These are phyloP conservation scores for Acyrthosiphon pisum DNA, from an alignment of 1,140 invertebrate species.

Conservation along the genomic window DNA sequence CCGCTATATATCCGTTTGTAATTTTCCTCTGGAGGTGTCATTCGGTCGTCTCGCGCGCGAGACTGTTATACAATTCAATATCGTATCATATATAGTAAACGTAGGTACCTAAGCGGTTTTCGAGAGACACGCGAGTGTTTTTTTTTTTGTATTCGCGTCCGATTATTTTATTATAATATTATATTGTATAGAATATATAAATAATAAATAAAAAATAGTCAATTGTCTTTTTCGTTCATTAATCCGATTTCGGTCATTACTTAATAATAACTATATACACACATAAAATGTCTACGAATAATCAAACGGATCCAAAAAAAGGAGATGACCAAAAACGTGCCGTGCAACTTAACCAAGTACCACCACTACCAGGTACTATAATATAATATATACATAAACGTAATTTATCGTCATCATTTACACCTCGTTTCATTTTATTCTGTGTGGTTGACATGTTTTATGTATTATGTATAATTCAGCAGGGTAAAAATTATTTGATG, in stretches of 20 bases:
- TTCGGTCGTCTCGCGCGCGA: not conserved
- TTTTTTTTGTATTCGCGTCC: not conserved
- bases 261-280: not conserved
- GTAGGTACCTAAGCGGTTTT: not conserved
- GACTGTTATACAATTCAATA: not conserved
- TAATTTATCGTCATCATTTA: not conserved
- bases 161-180: not conserved
- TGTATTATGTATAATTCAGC: not conserved
- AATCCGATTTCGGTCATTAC: not conserved
- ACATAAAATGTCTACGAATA: conserved; percentile 22
- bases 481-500: not conserved
- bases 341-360: not conserved
- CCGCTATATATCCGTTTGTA: conserved; percentile 6
- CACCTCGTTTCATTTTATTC: not conserved
- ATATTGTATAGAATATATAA: not conserved
- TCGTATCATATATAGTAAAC: not conserved
- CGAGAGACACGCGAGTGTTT: not conserved
- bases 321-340: conserved; percentile 32
- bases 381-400: not conserved
- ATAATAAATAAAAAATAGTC: not conserved
- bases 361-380: conserved; percentile 17
- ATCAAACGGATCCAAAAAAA: conserved; percentile 39
- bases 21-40: not conserved
- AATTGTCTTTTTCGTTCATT: too few species aligned
- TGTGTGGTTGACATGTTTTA: not conserved